Evolutionary conservation across 1,140 invertebrate species (phyloP), one percentile per base, ranked within the genome.

Genomic region (Aphidius gifuensis): DNA sequence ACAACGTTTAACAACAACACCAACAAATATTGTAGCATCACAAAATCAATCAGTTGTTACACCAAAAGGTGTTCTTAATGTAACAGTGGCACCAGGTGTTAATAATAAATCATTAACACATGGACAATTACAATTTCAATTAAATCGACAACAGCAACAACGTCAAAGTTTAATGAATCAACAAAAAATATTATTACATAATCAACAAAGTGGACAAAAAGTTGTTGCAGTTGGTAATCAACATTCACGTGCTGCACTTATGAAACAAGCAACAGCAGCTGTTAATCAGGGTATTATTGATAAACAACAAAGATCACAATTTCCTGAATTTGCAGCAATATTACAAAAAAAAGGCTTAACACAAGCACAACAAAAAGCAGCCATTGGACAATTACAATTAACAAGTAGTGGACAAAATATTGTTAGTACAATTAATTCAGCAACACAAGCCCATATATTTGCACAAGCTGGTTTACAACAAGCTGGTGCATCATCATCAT

Each of bases 261-360:
- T 80, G 72, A 80, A 82, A 49, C 79, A 79, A 42, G 74, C 78
- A 5, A 78, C 81, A 3, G 77, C 82, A n/a, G 73, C 74, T 3
- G 65, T 69, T 68, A 77, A 80, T 4, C 72, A 83, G 39, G 69
- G 75, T 3, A 57, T 66, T 0, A 67, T 74, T 6, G 80, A 77
- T 5, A 84, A 86, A 67, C 78, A 83, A 6, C 79, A 83, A 69
- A 38, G 81, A 77, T 57, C 82, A 78, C 64, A 83, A 83, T 83
- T 89, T 3, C 84, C 88, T 0, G 87, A 90, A 21, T 82, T 92
- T 82, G 84, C 86, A 8, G 85, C 88, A 8, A 64, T 92, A 16
- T 74, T 92, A 0, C 90, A 91, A 66, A 81, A 86, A 16, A 88
- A 90, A 63, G 21, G 84, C 84, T 39, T 68, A 85, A 47, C 81